Evolutionary conservation across 2,888 invertebrate genomes (phyloP), one percentile per base, ranked within the genome.

Genomic region (Anaspis maculata): DNA sequence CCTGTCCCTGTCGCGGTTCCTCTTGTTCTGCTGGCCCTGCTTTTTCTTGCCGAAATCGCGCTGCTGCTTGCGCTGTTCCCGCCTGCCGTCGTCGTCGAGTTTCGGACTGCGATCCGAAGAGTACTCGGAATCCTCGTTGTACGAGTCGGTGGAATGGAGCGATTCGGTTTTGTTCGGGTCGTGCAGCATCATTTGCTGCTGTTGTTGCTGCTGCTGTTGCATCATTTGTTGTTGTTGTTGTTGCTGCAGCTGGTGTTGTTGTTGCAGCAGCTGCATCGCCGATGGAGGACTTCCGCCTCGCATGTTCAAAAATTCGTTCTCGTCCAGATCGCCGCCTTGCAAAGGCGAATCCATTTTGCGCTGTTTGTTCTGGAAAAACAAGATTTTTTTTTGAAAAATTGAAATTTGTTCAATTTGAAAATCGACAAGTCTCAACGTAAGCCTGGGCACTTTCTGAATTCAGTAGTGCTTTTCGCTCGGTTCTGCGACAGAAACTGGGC

Each of bases 291-390:
- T 19, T 11, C 83, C 84, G 21, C 86, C 84, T 30, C 86, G 72
- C 6, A 86, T 73, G 60, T 83, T 84, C 56, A 86, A 67, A 79
- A 86, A 80, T 61, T 87, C 86, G 54, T 77, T 81, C 52, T 87
- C 85, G 58, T 86, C 81, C 57, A 76, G 69, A 40, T 76, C 74
- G 2, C 59, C 58, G 2, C 59, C 58, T 9, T 48, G 52, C 3
- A 9, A 19, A 5, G 59, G 57, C 2, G 59, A 56, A 42, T 64
- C 63, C 11, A 59, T 37, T 42, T 65, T 67, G 49, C 74, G 72
- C 39, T 71, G 19, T 19, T 19, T 19, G 9, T 9, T 19, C 19
- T 19, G n/a, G n/a, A n/a, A n/a, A n/a, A n/a, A n/a, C n/a, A n/a
- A n/a, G n/a, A n/a, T n/a, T n/a, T n/a, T n/a, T n/a, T n/a, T n/a